Evolutionary conservation across 1,140 invertebrate genomes (phyloP), one percentile per base, ranked within the genome.

Genomic region (Trissolcus basalis): DNA sequence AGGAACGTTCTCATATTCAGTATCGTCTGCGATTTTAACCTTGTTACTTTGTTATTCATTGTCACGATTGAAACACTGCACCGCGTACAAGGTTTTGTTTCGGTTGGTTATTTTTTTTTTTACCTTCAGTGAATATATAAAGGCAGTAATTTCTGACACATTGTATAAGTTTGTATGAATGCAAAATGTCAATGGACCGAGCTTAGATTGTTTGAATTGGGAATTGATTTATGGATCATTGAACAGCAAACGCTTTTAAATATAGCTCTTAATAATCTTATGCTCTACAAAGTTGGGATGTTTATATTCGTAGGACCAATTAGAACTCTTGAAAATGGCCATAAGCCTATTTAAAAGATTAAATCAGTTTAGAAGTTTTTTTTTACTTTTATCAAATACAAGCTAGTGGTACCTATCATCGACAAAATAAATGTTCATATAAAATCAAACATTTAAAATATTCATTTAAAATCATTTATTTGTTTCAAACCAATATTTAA

Each of bases 21-120:
- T 78, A 79, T 61, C 71, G 67, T 41, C 55, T 44, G 41, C 77
- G 67, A 82, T 80, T 27, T 27, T 85, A 79, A 84, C 84, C 83
- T 85, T 86, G 85, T 71, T 35, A 58, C 55, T 72, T n/a, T 49
- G 19, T 8, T 13, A 78, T 77, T 76, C 71, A 60, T 68, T 70
- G 55, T 43, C 59, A 79, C 68, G 73, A 45, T 55, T 75, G 58
- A 65, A 70, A 51, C 58, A 59, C 77, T 56, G 68, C 45, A 53
- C 45, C 13, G 11, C 14, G 8, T 1, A 44, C 43, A 44, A 44
- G 43, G 43, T 44, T 13, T 16, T 43, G 8, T 36, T 55, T 32
- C 27, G 4, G 9, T 53, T 9, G 9, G 6, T 19, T 43, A n/a
- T 15, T 43, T 11, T 55, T 36, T 27, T 3, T 27, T 27, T 27